Conservation (phyloP, 2,113 vertebrate species). For the Sceloporus undulatus region DNA sequence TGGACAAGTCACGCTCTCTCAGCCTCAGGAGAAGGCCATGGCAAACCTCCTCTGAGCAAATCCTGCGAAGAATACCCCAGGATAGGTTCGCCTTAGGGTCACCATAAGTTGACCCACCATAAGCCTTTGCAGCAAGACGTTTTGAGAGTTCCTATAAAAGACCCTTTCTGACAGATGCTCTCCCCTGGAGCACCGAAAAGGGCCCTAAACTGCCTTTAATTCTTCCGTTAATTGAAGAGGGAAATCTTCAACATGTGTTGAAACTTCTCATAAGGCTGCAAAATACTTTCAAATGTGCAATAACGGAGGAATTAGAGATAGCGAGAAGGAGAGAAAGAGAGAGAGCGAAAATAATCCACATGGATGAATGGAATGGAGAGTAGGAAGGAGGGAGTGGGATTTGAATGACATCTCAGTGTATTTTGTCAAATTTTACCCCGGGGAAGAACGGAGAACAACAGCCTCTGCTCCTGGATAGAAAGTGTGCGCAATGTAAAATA, state of each 20-base stretch:
- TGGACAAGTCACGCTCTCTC: no score
- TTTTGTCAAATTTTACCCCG: accelerated
- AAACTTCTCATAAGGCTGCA: constrained; percentile 56
- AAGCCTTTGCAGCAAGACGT: not conserved
- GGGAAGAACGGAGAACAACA: not conserved
- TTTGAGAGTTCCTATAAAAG: not conserved
- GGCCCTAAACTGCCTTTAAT: not conserved
- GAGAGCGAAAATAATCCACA: constrained; percentile 21
- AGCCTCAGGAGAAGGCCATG: no score
- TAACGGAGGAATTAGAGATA: constrained; percentile 52
- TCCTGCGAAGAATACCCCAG: no score
- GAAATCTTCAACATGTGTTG: constrained; percentile 28
- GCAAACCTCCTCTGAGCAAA: no score
- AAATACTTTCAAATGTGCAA: constrained; percentile 67
- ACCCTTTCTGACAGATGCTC: accelerated
- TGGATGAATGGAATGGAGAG: accelerated
- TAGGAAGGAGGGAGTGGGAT: constrained; percentile 12
- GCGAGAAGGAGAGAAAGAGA: not conserved
- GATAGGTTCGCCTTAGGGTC: no score
- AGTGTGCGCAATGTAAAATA: not conserved
- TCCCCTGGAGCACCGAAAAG: not conserved
- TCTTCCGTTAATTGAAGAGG: not conserved
- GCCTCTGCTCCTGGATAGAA: no score
- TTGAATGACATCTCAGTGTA: not conserved
- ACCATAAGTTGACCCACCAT: no score